Evolutionary conservation across 53 echinoderm and acorn worm species (phyloP).

Genomic region (Echinometra lucunter): DNA sequence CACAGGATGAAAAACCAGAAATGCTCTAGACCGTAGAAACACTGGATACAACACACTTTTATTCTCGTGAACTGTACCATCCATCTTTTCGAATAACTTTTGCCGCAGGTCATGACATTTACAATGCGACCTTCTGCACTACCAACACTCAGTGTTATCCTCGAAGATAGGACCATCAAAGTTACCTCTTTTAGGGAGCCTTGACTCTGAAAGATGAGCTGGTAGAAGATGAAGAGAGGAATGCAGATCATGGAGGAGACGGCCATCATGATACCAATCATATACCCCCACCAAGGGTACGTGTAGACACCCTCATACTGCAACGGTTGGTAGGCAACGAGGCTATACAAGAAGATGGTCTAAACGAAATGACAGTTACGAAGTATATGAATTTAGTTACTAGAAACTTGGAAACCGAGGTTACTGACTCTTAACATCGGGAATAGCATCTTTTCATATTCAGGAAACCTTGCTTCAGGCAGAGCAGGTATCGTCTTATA

Average conservation of each 20-base stretch:
- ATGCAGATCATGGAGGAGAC: constrained; percentile 82
- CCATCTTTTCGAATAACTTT: no score
- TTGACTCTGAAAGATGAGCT: constrained; percentile 70
- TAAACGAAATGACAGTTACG: constrained; percentile 14
- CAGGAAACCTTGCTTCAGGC: neutral
- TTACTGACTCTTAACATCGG: neutral
- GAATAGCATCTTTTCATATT: no score
- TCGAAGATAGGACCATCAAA: neutral
- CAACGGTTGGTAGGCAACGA: constrained; percentile 77
- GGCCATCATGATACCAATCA: constrained; percentile 85
- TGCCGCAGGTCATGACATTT: no score
- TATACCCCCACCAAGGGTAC: constrained; percentile 87
- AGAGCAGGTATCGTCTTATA: no score
- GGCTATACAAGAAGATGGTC: constrained; percentile 89
- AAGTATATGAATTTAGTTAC: neutral
- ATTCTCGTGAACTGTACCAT: no score
- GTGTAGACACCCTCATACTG: constrained; percentile 77
- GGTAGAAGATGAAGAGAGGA: constrained; percentile 76
- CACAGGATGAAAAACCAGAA: no score
- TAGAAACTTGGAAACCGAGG: no score
- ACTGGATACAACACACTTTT: no score
- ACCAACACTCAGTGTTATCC: neutral
- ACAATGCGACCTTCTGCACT: no score
- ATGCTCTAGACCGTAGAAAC: no score
- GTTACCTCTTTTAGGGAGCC: constrained; percentile 68